phyloP scores from a whole-genome alignment of 2,888 invertebrate genomes.

The Oscheius sp. region DNA sequence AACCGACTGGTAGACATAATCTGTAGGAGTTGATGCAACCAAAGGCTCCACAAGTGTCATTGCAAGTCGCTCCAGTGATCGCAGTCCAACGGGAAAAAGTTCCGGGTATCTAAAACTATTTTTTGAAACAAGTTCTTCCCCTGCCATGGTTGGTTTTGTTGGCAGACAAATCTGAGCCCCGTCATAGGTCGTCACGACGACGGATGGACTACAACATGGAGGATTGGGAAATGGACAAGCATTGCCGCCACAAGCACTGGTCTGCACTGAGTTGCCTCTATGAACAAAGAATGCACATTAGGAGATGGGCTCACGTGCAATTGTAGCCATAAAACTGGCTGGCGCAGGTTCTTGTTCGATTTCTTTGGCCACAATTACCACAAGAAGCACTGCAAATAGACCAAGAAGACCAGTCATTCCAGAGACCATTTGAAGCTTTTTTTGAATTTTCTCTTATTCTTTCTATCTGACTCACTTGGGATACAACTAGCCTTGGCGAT shows the following conservation, averaged over 20 bases:
- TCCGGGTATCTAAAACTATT: slow-evolving; percentile 18
- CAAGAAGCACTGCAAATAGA: background rate
- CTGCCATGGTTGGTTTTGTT: background rate
- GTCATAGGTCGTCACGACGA: background rate
- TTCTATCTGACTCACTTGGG: background rate
- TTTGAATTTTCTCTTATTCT: background rate
- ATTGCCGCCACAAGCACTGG: background rate
- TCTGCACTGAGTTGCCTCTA: background rate
- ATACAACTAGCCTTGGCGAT: background rate
- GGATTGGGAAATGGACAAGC: background rate
- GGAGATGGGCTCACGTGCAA: background rate
- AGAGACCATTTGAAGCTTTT: background rate
- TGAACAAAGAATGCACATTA: background rate
- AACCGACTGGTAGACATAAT: slow-evolving; percentile 43
- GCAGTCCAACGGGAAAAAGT: slow-evolving; percentile 42
- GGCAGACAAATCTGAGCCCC: background rate
- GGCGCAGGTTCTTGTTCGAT: background rate
- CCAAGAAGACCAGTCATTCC: background rate
- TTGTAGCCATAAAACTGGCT: background rate
- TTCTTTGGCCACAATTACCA: background rate
- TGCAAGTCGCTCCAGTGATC: slow-evolving; percentile 26
- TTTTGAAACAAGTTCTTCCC: background rate
- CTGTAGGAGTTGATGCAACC: slow-evolving; percentile 28
- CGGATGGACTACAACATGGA: no score
- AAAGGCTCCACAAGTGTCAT: slow-evolving; percentile 49